A percentile compares a stretch with the other conserved stretches of the same genome.
These are phyloP conservation scores for Bombycilla garrulus DNA, from an alignment of 2,113 vertebrate genomes.

Conservation along the genomic window DNA sequence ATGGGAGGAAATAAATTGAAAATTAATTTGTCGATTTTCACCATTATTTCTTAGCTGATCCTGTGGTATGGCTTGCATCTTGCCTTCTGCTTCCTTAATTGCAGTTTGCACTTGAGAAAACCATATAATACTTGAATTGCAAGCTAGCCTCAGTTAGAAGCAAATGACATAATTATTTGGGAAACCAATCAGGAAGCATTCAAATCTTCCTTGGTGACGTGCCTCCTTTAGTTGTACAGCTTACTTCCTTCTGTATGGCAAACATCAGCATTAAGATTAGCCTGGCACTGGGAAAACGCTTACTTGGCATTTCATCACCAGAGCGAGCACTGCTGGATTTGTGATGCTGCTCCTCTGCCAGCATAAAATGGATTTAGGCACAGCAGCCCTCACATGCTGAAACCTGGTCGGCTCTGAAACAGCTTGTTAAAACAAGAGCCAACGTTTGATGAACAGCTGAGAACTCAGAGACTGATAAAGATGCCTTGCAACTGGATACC, in stretches of 20 bases:
- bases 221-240: background rate
- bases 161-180: conserved; percentile 14
- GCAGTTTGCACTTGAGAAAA: background rate
- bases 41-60: background rate
- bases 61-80: background rate
- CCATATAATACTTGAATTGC: background rate
- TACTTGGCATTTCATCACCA: background rate
- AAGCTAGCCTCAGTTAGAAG: background rate
- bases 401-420: background rate
- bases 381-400: background rate
- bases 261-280: background rate
- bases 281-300: background rate
- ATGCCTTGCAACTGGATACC: conserved; percentile 60
- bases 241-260: background rate
- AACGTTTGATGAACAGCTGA: background rate
- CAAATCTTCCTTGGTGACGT: background rate
- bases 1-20: background rate
- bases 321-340: background rate
- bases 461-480: background rate
- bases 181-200: conserved; percentile 37
- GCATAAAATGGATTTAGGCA: background rate
- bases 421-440: background rate
- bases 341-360: conserved; percentile 2
- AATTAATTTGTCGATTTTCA: background rate
- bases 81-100: conserved; percentile 4